Conservation (phyloP, 2,888 invertebrate species). For the Drosophila neonasuta region DNA sequence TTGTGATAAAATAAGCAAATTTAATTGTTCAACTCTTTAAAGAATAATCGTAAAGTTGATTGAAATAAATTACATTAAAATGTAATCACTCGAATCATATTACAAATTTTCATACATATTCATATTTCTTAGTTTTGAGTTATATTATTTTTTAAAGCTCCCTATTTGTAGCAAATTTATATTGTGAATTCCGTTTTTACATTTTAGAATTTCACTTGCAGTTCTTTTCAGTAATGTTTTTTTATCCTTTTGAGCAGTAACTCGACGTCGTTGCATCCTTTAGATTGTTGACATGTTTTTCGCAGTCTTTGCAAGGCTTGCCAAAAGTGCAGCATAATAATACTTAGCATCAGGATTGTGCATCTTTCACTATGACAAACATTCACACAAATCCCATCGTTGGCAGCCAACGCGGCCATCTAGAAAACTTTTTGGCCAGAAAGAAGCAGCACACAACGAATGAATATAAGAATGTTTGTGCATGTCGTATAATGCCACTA, state of each 20-base stretch:
- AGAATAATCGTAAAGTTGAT: too few relatives aligned
- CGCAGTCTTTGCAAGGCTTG: conserved; percentile 27
- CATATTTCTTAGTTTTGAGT: too few relatives aligned
- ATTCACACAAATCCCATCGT: conserved; percentile 33
- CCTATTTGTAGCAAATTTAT: neutral
- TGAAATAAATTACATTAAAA: too few relatives aligned
- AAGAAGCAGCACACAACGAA: neutral
- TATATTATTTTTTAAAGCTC: neutral
- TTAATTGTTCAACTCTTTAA: too few relatives aligned
- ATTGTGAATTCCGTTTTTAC: neutral
- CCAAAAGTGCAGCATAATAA: conserved; percentile 58
- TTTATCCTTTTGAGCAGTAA: conserved; percentile 2
- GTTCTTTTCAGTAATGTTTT: neutral
- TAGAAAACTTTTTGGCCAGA: conserved; percentile 3
- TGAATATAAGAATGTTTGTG: neutral
- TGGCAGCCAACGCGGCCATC: conserved; percentile 33
- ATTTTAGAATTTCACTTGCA: neutral
- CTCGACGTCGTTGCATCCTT: conserved; percentile 6
- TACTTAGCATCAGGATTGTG: conserved; percentile 47
- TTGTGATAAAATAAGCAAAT: too few relatives aligned
- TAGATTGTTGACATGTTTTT: conserved; percentile 8
- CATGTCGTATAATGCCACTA: too few relatives aligned
- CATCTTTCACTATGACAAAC: conserved; percentile 50
- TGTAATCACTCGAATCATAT: too few relatives aligned
- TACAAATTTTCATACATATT: too few relatives aligned